These are phyloP conservation scores for Agapornis canus DNA, from an alignment of 2,797 vertebrate genomes.

Conservation along the genomic window DNA sequence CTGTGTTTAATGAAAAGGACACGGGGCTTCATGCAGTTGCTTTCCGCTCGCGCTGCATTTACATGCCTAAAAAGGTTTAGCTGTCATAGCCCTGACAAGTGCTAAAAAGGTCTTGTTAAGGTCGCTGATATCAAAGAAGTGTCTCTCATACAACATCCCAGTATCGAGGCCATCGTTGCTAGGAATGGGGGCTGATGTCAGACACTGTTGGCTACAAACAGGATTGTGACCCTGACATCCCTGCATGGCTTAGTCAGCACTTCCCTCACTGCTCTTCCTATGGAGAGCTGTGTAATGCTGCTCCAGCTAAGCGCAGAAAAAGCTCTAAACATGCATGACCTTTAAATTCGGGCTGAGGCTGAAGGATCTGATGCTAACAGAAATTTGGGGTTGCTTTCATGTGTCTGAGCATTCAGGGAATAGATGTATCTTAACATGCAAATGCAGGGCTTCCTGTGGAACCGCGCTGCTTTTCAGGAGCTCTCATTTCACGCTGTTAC, in stretches of 20 bases:
- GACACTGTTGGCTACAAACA: neutral
- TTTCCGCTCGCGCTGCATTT: rapidly evolving
- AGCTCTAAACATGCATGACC: neutral
- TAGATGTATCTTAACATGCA: constrained; percentile 26
- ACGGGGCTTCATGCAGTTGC: neutral
- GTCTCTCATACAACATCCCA: neutral
- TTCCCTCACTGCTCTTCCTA: rapidly evolving
- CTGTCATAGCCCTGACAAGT: neutral
- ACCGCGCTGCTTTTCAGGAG: neutral
- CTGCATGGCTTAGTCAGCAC: rapidly evolving
- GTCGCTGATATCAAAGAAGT: neutral
- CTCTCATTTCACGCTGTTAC: constrained; percentile 8
- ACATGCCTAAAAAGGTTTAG: neutral
- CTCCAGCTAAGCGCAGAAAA: neutral
- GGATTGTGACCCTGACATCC: neutral
- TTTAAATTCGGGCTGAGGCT: neutral
- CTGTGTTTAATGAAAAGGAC: neutral
- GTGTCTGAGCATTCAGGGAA: neutral
- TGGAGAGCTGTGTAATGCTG: neutral
- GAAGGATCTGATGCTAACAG: neutral
- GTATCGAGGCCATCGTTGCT: neutral
- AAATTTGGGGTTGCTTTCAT: neutral
- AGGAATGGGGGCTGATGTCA: neutral
- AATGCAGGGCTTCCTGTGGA: constrained; percentile 15
- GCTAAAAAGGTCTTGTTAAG: constrained; percentile 8